Conservation (phyloP, 2,113 vertebrate species). For the Melanocharis versteri region DNA sequence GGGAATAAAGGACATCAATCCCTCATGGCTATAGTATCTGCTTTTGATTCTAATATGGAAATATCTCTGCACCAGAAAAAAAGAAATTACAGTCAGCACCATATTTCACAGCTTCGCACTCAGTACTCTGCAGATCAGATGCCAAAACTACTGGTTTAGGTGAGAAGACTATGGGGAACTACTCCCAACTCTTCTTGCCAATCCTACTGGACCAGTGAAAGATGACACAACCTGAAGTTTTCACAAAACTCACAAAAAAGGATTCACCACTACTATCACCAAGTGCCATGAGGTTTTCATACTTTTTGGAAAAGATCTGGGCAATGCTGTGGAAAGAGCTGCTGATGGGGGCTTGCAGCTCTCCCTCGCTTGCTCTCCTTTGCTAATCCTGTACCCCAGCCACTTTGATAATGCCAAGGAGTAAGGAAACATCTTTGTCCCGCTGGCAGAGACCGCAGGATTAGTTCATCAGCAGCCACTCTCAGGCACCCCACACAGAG, state of each 20-base stretch:
- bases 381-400: not conserved
- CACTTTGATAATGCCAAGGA: not conserved
- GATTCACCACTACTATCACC: not conserved
- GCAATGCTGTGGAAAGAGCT: not conserved
- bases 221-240: not conserved
- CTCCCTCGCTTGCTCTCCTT: not conserved
- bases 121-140: not conserved
- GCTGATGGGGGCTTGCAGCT: not conserved
- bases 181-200: not conserved
- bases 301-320: not conserved
- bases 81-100: not conserved
- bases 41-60: not conserved
- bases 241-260: not conserved
- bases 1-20: not conserved
- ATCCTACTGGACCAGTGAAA: not conserved
- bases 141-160: not conserved
- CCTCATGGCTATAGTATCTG: fast-evolving
- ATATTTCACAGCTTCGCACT: not conserved
- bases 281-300: not conserved
- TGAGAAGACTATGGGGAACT: not conserved
- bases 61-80: not conserved
- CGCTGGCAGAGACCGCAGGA: not conserved
- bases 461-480: not conserved
- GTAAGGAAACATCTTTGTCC: not conserved
- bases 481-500: not conserved